Evolutionary conservation across 35 echinoderm and acorn worm species (phyloP).

Genomic region (Heliocidaris tuberculata): DNA sequence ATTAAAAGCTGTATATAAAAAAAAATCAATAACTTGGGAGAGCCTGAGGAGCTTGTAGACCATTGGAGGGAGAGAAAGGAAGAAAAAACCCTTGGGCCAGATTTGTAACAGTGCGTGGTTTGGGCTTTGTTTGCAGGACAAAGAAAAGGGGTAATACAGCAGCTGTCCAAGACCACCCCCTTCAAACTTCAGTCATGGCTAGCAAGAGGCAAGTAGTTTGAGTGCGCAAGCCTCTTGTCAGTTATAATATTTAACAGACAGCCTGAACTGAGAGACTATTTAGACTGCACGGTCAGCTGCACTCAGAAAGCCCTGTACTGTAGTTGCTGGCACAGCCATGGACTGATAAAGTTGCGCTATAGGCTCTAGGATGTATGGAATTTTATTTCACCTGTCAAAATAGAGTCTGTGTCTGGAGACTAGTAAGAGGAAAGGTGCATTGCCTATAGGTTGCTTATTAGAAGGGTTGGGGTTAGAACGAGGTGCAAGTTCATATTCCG

Average conservation of each 20-base stretch:
- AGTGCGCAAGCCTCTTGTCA: neutral
- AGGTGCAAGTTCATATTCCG: neutral
- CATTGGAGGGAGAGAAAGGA: neutral
- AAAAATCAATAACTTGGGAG: neutral
- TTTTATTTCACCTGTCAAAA: neutral
- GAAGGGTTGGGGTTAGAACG: neutral
- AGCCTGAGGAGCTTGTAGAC: neutral
- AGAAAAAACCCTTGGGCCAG: constrained; percentile 9
- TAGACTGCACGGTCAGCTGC: neutral
- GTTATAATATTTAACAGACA: neutral
- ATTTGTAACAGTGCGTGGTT: constrained; percentile 10
- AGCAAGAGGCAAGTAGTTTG: neutral
- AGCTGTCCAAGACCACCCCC: neutral
- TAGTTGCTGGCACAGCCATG: neutral
- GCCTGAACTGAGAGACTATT: neutral
- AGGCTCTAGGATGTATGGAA: neutral
- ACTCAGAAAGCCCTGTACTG: neutral
- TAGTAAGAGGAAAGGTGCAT: neutral
- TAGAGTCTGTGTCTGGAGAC: neutral
- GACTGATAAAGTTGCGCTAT: neutral
- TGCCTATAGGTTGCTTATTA: neutral
- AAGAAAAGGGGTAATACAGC: constrained; percentile 9
- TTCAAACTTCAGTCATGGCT: neutral
- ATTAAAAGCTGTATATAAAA: neutral
- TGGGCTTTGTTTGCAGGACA: neutral